Conservation (phyloP, 2,113 vertebrate genomes). For the Notothenia coriiceps region DNA sequence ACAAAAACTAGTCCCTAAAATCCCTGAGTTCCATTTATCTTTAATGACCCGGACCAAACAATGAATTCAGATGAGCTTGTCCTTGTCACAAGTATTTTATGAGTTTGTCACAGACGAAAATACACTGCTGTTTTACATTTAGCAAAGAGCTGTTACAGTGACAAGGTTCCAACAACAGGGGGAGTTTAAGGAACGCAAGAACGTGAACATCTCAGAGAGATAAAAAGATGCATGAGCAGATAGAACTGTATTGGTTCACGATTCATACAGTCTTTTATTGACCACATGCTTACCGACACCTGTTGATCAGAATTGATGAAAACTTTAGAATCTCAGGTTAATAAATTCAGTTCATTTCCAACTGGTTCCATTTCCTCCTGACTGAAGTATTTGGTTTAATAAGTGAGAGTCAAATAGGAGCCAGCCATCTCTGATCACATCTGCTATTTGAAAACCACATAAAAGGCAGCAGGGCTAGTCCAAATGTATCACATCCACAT, state of each 20-base stretch:
- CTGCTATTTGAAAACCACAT: constrained; percentile 44
- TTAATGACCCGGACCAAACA: constrained; percentile 38
- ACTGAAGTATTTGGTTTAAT: constrained; percentile 29
- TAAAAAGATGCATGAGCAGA: not conserved
- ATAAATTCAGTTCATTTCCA: constrained; percentile 10
- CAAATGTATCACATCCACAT: constrained; percentile 44
- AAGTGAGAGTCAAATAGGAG: constrained; percentile 22
- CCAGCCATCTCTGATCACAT: constrained; percentile 45
- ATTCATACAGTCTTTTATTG: not conserved
- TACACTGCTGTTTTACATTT: constrained; percentile 44
- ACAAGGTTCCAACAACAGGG: constrained; percentile 43
- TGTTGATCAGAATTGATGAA: constrained; percentile 5
- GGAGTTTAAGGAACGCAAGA: constrained; percentile 47
- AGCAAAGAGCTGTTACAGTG: constrained; percentile 26
- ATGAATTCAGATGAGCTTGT: constrained; percentile 24
- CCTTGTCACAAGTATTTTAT: constrained; percentile 41
- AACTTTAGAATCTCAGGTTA: constrained; percentile 6
- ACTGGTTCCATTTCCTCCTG: constrained; percentile 31
- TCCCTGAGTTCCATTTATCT: constrained; percentile 34
- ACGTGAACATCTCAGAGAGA: not conserved
- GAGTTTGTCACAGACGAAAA: constrained; percentile 32
- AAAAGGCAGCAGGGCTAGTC: constrained; percentile 48
- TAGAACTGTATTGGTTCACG: not conserved
- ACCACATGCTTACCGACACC: not conserved
- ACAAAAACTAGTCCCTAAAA: constrained; percentile 45